Percentiles rank a stretch among this genome's conserved stretches.
phyloP scores from a whole-genome alignment of 1,140 invertebrate genomes.

The Drosophila pandora region DNA sequence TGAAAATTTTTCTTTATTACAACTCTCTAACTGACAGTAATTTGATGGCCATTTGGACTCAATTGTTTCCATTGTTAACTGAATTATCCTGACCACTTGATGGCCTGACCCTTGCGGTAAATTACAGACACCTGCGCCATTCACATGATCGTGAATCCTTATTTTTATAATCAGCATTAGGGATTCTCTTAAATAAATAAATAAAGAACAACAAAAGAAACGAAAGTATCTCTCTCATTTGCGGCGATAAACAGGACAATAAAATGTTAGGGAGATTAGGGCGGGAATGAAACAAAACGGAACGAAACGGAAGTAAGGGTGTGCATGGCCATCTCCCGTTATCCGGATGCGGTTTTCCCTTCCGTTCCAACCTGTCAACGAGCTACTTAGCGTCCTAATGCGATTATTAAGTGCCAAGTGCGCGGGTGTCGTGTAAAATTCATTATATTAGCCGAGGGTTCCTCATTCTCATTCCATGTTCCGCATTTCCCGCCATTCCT shows the following conservation, averaged over 20 bases:
- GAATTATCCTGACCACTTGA: conserved; percentile 15
- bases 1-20: too few relatives aligned
- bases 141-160: conserved; percentile 22
- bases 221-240: conserved; percentile 45
- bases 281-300: conserved; percentile 25
- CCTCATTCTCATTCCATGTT: conserved; percentile 8
- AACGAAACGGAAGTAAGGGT: conserved; percentile 26
- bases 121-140: conserved; percentile 23
- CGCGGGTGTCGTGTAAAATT: conserved; percentile 75
- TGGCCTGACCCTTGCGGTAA: conserved; percentile 11
- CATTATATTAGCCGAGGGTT: conserved; percentile 66
- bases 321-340: background rate
- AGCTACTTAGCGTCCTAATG: conserved; percentile 76
- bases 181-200: conserved; percentile 2
- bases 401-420: conserved; percentile 80
- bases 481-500: background rate
- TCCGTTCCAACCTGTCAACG: conserved; percentile 48
- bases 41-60: background rate
- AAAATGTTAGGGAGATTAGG: conserved; percentile 72
- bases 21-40: too few relatives aligned
- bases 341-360: conserved; percentile 12
- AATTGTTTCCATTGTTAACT: conserved; percentile 12
- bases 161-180: conserved; percentile 32
- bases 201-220: conserved; percentile 10
- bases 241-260: conserved; percentile 75